These are phyloP conservation scores for Sardinella longiceps DNA, from an alignment of 2,797 vertebrate genomes.

Conservation along the genomic window DNA sequence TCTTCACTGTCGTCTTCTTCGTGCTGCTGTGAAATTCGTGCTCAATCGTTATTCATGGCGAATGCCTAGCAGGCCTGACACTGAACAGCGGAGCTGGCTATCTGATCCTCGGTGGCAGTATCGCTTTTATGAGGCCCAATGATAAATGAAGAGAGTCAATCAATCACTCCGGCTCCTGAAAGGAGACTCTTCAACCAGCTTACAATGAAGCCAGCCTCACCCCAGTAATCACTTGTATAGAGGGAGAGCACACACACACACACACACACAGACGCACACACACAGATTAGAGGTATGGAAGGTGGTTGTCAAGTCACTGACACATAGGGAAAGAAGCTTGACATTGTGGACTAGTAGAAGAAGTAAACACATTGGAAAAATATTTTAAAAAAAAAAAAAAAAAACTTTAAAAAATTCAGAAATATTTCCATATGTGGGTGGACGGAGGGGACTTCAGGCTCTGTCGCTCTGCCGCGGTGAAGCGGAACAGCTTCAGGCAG, in stretches of 20 bases:
- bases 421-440: not conserved
- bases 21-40: not conserved
- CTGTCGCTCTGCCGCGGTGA: not conserved
- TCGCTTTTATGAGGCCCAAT: slow-evolving; percentile 6
- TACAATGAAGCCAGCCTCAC: not conserved
- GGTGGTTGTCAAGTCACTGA: not conserved
- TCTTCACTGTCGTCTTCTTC: not conserved
- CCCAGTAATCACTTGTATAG: not conserved
- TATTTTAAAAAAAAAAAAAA: not conserved
- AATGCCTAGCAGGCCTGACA: not conserved
- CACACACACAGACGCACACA: too few relatives aligned
- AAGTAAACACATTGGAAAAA: not conserved
- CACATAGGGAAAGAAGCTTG: not conserved
- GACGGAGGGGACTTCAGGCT: not conserved
- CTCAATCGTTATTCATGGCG: not conserved
- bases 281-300: not conserved
- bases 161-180: not conserved
- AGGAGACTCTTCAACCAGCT: not conserved
- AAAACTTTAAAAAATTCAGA: not conserved
- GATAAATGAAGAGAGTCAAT: slow-evolving; percentile 24
- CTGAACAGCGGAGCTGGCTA: not conserved
- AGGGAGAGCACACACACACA: too few relatives aligned
- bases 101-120: slow-evolving; percentile 12
- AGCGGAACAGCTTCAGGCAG: slow-evolving; percentile 3
- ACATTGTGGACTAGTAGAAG: not conserved